phyloP scores from a whole-genome alignment of 92 coral and sea anemone species.

The Palythoa heliodiscus region DNA sequence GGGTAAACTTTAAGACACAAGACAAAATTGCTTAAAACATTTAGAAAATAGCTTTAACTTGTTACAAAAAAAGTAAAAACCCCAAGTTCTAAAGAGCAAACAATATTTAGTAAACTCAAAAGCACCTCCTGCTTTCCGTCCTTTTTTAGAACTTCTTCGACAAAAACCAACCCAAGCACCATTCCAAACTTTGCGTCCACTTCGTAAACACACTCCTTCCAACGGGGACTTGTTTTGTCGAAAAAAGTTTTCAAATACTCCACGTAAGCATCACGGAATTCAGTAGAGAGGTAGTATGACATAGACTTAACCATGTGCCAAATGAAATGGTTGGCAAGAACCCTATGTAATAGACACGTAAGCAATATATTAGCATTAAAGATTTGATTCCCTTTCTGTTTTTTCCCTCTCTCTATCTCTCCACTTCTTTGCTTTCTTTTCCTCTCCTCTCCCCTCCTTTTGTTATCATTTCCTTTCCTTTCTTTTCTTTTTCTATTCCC shows the following conservation, averaged over 20 bases:
- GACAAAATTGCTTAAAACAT: too few relatives aligned
- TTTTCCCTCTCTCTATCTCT: too few relatives aligned
- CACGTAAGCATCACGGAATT: not conserved
- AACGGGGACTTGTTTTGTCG: conserved; percentile 24
- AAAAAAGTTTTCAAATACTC: not conserved
- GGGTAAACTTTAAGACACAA: too few relatives aligned
- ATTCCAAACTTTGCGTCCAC: conserved; percentile 37
- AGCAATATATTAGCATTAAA: too few relatives aligned
- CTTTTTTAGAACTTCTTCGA: conserved; percentile 45
- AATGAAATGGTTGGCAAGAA: conserved; percentile 52
- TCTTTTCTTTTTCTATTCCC: too few relatives aligned
- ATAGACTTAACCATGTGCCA: conserved; percentile 31
- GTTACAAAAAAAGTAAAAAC: too few relatives aligned
- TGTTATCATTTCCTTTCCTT: too few relatives aligned
- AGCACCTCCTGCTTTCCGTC: conserved; percentile 48
- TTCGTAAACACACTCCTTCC: conserved; percentile 43
- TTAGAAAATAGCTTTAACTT: too few relatives aligned
- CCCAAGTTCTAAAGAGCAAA: not conserved
- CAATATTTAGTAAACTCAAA: not conserved
- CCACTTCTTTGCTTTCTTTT: too few relatives aligned
- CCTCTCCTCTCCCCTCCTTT: too few relatives aligned
- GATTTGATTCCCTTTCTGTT: too few relatives aligned
- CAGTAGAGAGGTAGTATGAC: not conserved
- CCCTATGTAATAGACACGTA: conserved; percentile 15
- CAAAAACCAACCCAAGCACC: conserved; percentile 48